phyloP scores from a whole-genome alignment of 1,140 invertebrate genomes.

The Pogonognathellus flavescens region DNA sequence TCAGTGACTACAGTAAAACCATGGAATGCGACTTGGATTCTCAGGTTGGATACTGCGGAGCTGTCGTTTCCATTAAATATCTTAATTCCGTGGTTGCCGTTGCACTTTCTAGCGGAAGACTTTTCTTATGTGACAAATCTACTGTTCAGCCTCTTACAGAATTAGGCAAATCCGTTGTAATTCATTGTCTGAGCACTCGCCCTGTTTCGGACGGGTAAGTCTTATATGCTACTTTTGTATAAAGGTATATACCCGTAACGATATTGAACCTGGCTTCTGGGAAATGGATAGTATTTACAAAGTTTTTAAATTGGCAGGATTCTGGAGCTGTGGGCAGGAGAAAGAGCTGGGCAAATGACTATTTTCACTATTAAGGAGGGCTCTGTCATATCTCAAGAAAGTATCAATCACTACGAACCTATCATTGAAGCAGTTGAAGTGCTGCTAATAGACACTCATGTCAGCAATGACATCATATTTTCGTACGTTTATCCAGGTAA shows the following conservation, averaged over 20 bases:
- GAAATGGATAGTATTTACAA: neutral
- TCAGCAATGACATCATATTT: constrained; percentile 74
- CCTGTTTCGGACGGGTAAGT: constrained; percentile 51
- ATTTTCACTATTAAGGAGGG: constrained; percentile 77
- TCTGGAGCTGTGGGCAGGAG: constrained; percentile 83
- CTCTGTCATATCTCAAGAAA: constrained; percentile 76
- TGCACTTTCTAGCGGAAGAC: constrained; percentile 60
- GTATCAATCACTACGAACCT: constrained; percentile 75
- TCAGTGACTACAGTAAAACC: constrained; percentile 60
- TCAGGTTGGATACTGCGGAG: constrained; percentile 62
- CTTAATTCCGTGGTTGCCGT: constrained; percentile 57
- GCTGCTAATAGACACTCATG: constrained; percentile 69
- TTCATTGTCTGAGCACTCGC: constrained; percentile 61
- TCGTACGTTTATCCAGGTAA: constrained; percentile 81
- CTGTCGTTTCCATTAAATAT: constrained; percentile 61
- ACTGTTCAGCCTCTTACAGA: constrained; percentile 55
- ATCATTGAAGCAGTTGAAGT: constrained; percentile 76
- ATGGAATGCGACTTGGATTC: constrained; percentile 62
- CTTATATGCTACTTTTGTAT: neutral
- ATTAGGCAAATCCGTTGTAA: constrained; percentile 60
- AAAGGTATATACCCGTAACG: neutral
- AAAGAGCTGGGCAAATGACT: constrained; percentile 80
- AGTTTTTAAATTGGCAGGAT: constrained; percentile 42
- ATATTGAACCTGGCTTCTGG: neutral
- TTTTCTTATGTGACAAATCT: constrained; percentile 62